A percentile compares a stretch with the other conserved stretches of the same genome.
phyloP scores from a whole-genome alignment of 2,797 vertebrate species.

The Alectoris magna region DNA sequence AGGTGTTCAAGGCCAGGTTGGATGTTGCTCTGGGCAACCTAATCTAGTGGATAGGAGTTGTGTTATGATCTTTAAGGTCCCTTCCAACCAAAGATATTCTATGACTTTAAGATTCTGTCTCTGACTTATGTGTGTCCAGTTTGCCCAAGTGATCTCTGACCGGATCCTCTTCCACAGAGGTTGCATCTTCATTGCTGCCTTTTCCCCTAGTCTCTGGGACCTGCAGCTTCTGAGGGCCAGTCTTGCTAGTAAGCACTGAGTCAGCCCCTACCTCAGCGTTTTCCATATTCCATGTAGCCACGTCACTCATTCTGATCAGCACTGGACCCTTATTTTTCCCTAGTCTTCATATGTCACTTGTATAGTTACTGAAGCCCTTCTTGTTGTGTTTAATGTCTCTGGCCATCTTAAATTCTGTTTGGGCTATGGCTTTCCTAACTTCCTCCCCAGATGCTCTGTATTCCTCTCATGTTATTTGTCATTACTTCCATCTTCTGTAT shows the following conservation, averaged over 20 bases:
- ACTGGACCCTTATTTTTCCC: background rate
- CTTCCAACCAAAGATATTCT: background rate
- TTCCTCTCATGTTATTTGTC: background rate
- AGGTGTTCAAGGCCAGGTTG: background rate
- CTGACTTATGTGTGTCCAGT: background rate
- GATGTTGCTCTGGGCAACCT: background rate
- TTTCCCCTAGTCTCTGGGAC: background rate
- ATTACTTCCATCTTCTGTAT: background rate
- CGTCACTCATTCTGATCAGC: background rate
- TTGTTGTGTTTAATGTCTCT: background rate
- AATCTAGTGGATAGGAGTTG: background rate
- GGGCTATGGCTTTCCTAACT: background rate
- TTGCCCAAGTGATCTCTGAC: background rate
- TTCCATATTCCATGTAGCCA: background rate
- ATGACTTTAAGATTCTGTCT: background rate
- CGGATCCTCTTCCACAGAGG: background rate
- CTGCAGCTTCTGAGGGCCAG: background rate
- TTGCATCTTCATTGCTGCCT: background rate
- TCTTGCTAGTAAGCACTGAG: background rate
- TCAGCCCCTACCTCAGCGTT: background rate
- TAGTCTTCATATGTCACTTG: background rate
- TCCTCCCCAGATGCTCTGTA: background rate
- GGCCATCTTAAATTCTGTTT: background rate
- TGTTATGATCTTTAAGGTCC: background rate
- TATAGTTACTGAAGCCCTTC: background rate